Evolutionary conservation across 1,140 invertebrate species (phyloP), one percentile per base, ranked within the genome.

Genomic region (Steinernema feltiae): DNA sequence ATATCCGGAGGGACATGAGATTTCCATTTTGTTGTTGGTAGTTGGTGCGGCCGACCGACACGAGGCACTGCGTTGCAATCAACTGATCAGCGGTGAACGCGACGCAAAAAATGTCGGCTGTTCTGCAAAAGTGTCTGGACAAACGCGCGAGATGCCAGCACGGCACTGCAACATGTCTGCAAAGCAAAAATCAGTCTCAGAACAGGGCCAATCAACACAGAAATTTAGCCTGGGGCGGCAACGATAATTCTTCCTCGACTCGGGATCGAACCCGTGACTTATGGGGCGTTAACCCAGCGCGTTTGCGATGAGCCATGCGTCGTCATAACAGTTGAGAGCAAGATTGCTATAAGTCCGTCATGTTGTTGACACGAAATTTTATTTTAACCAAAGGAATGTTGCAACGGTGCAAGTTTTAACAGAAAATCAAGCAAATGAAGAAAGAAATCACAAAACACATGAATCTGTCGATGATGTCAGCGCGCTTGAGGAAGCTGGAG

Each of bases 221-320:
- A 17, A 63, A 7, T 63, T 63, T 21, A 63, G 53, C 53, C 53
- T 63, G 53, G 53, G 53, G 53, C 53, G 53, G 53, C 15, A 63
- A 63, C 53, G 7, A 15, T 63, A 12, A 63, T 7, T 41, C 24
- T 21, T 7, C 24, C 53, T 15, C 24, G 15, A 21, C 7, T 21
- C 15, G 53, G 53, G 53, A 63, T 63, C 53, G 53, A 63, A 63
- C 53, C 53, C 24, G 53, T 21, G 53, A 63, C 53, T 3, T 63
- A 3, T 21, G 7, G 53, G 2, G 24, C 24, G 12, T 7, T 3
- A 27, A 17, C 24, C 3, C 7, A 27, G 53, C 7, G 3, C 15
- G 24, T 63, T 63, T 27, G 53, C 53, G 24, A 12, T 63, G 53
- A 15, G 24, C 53, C 24, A 63, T 27, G 7, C 53, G 24, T 3